Percentiles rank a stretch among this genome's conserved stretches.
These are phyloP conservation scores for Hucho hucho DNA, from an alignment of 2,113 vertebrate species.

Conservation along the genomic window DNA sequence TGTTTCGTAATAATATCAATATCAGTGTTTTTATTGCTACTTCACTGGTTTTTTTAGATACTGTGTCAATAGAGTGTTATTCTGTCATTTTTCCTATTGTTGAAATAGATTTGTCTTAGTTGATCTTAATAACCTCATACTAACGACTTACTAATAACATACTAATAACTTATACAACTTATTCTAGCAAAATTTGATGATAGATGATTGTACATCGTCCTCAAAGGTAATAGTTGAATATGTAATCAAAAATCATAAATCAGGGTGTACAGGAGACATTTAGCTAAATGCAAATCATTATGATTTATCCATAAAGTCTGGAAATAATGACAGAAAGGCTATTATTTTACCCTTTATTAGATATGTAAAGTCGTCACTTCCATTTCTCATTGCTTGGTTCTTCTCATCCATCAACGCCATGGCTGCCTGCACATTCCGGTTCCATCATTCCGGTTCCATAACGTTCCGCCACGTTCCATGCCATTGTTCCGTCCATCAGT, in stretches of 20 bases:
- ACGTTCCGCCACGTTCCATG: conserved; percentile 62
- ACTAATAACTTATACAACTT: too few relatives aligned
- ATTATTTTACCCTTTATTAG: conserved; percentile 13
- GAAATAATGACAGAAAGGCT: conserved; percentile 59
- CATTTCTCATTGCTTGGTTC: conserved; percentile 61
- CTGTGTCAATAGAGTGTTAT: neutral
- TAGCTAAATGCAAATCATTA: neutral
- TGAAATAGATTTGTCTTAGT: neutral
- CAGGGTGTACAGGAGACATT: neutral
- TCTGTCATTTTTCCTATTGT: conserved; percentile 2
- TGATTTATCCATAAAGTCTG: neutral
- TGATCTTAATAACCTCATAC: neutral
- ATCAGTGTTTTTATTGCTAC: conserved; percentile 36
- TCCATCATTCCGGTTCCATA: conserved; percentile 27
- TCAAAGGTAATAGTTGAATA: too few relatives aligned
- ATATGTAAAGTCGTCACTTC: conserved; percentile 43
- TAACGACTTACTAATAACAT: too few relatives aligned
- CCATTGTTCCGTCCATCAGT: conserved; percentile 67
- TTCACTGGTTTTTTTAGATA: conserved; percentile 60
- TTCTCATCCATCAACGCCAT: conserved; percentile 61
- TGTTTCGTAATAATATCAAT: conserved; percentile 12
- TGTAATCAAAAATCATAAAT: too few relatives aligned
- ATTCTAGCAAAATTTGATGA: too few relatives aligned
- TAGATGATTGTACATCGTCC: too few relatives aligned
- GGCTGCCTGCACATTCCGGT: conserved; percentile 67